Percentiles rank a stretch among this genome's conserved stretches.
These are phyloP conservation scores for Epinephelus moara DNA, from an alignment of 2,113 vertebrate genomes.

Conservation along the genomic window DNA sequence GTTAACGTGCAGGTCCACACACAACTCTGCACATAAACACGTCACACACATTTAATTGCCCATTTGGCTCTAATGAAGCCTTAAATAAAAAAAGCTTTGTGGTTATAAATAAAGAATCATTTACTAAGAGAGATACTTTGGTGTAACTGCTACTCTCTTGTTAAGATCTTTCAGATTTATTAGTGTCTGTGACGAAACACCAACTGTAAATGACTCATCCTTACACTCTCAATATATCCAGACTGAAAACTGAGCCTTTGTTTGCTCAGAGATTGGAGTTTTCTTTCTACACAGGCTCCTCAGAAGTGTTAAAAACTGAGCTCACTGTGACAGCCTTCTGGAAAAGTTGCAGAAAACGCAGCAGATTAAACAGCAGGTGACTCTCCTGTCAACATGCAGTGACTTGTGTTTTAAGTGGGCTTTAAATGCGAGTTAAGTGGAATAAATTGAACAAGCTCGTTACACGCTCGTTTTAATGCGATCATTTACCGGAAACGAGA, in stretches of 20 bases:
- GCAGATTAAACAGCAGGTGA: slow-evolving; percentile 4
- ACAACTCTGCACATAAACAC: slow-evolving; percentile 55
- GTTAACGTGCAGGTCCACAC: slow-evolving; percentile 51
- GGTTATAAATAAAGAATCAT: background rate
- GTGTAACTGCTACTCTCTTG: background rate
- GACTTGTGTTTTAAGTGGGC: slow-evolving; percentile 40
- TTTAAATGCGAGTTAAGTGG: slow-evolving; percentile 57
- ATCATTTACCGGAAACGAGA: slow-evolving; percentile 46
- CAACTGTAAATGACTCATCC: background rate
- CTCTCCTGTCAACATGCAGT: background rate
- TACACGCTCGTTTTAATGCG: slow-evolving; percentile 54
- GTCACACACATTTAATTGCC: slow-evolving; percentile 60
- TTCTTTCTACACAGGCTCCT: background rate
- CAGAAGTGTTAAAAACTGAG: background rate
- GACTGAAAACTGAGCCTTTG: background rate
- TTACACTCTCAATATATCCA: background rate
- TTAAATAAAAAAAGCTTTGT: slow-evolving; percentile 16
- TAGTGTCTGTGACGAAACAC: background rate
- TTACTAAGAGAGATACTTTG: slow-evolving; percentile 1
- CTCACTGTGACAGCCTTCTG: background rate
- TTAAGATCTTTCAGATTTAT: background rate
- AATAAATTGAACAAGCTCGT: slow-evolving; percentile 65
- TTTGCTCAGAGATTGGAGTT: background rate
- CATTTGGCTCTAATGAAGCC: slow-evolving; percentile 45
- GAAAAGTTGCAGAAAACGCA: background rate